Evolutionary conservation across 2,797 vertebrate genomes (phyloP).

Genomic region (Notoglanidium macrostoma): DNA sequence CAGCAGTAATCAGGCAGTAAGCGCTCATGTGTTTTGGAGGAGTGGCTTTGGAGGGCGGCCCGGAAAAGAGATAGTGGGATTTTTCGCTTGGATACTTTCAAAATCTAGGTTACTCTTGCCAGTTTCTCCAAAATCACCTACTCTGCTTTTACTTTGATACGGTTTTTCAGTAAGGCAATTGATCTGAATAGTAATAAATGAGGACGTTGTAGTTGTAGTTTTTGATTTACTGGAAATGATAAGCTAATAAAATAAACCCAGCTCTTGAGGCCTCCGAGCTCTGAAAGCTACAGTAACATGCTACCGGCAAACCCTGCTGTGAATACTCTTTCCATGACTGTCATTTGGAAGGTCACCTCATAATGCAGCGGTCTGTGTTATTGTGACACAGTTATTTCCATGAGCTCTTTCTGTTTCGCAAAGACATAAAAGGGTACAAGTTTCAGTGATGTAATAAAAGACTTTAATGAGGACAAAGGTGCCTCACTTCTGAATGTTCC

Average conservation of each 20-base stretch:
- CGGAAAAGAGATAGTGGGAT: no score
- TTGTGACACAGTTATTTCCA: slow-evolving; percentile 28
- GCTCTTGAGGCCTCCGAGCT: not conserved
- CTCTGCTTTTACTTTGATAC: not conserved
- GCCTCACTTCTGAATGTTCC: slow-evolving; percentile 11
- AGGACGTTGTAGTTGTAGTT: not conserved
- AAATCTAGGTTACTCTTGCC: no score
- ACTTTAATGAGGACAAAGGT: slow-evolving; percentile 17
- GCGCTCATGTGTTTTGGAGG: no score
- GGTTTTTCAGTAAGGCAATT: not conserved
- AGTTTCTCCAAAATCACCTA: no score
- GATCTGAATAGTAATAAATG: not conserved
- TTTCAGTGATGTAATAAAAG: slow-evolving; percentile 25
- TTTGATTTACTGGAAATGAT: not conserved
- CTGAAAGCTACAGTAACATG: not conserved
- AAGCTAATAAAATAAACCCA: not conserved
- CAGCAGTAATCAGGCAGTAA: no score
- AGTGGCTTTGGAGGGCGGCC: no score
- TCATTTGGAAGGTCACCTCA: slow-evolving; percentile 43
- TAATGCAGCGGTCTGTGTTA: slow-evolving; percentile 14
- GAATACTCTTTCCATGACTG: slow-evolving; percentile 31
- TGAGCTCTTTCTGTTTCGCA: slow-evolving; percentile 17
- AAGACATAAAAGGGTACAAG: slow-evolving; percentile 14
- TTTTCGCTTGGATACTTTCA: no score
- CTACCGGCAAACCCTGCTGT: slow-evolving; percentile 3